These are phyloP conservation scores for Etheostoma perlongum DNA, from an alignment of 2,797 vertebrate species.

Conservation along the genomic window DNA sequence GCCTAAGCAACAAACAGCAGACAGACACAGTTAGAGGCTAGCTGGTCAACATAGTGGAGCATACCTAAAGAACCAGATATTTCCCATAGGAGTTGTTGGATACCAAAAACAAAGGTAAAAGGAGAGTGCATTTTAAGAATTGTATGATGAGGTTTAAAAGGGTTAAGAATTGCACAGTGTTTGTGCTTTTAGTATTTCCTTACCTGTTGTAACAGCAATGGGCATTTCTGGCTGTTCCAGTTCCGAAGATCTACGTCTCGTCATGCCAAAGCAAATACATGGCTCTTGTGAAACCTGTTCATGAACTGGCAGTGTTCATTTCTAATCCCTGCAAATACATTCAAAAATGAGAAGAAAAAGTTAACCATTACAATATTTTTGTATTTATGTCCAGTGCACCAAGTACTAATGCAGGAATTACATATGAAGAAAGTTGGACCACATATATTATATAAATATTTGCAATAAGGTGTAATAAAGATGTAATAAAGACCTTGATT, in stretches of 20 bases:
- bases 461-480: not conserved
- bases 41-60: not conserved
- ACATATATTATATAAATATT: not conserved
- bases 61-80: not conserved
- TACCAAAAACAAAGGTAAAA: not conserved
- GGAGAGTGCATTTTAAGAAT: not conserved
- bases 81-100: not conserved
- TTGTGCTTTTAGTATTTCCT: not conserved
- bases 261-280: conserved; percentile 35
- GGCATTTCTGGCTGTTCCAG: conserved; percentile 37
- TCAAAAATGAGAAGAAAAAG: not conserved
- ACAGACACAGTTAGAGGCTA: not conserved
- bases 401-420: not conserved
- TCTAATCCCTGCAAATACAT: not conserved
- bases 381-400: too few species aligned
- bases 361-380: not conserved
- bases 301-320: not conserved
- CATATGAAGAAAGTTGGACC: not conserved
- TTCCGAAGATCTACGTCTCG: conserved; percentile 1
- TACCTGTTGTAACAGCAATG: conserved; percentile 14
- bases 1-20: not conserved
- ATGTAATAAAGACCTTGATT: not conserved
- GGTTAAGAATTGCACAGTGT: not conserved
- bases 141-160: not conserved
- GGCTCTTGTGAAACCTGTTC: not conserved